phyloP scores from a whole-genome alignment of 2,113 vertebrate species.

The Aix galericulata region DNA sequence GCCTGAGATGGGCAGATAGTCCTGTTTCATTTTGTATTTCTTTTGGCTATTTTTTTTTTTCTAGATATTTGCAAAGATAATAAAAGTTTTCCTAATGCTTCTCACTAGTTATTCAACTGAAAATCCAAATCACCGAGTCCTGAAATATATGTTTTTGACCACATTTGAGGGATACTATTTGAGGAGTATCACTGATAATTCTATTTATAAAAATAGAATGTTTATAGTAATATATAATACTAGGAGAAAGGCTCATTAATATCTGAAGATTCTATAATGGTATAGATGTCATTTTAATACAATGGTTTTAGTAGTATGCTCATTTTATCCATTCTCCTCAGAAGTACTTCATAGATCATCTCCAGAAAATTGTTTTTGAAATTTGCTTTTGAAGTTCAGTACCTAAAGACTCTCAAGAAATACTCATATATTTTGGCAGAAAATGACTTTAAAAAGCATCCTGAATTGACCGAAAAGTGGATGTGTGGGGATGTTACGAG shows the following conservation, averaged over 20 bases:
- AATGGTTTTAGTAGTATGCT: neutral
- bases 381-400: neutral
- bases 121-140: neutral
- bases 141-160: neutral
- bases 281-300: neutral
- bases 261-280: neutral
- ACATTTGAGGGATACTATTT: neutral
- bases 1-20: neutral
- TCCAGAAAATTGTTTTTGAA: neutral
- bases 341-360: neutral
- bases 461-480: neutral
- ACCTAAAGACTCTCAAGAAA: neutral
- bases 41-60: neutral
- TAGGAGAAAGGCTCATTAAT: neutral
- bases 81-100: neutral
- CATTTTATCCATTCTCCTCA: neutral
- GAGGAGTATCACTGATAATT: neutral
- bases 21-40: neutral
- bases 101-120: neutral
- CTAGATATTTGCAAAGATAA: neutral
- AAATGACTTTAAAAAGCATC: neutral
- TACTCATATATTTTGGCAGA: neutral
- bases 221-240: too few species aligned
- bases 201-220: too few species aligned
- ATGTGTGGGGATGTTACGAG: neutral